Evolutionary conservation across 64 coral and sea anemone species (phyloP).

Genomic region (Astreopora myriophthalma): DNA sequence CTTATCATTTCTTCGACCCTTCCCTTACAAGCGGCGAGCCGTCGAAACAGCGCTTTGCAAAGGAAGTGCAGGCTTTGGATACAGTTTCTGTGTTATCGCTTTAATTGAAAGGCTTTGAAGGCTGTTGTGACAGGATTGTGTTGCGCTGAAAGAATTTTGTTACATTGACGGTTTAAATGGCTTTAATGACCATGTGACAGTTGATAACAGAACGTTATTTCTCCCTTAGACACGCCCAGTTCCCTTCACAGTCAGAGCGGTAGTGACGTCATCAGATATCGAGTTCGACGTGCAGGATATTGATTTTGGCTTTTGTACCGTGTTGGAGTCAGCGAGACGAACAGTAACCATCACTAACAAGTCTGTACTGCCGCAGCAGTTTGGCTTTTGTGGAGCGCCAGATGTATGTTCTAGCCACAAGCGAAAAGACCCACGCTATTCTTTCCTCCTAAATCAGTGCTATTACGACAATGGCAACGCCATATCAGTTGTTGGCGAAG

Average conservation of each 20-base stretch:
- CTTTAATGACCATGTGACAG: background rate
- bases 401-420: slow-evolving; percentile 45
- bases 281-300: slow-evolving; percentile 80
- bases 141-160: background rate
- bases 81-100: background rate
- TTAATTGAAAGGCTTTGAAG: background rate
- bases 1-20: background rate
- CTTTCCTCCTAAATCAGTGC: background rate
- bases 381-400: slow-evolving; percentile 95
- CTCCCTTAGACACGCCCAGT: slow-evolving; percentile 85
- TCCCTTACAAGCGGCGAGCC: background rate
- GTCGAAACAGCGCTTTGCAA: background rate
- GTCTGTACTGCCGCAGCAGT: slow-evolving; percentile 87
- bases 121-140: background rate
- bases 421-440: background rate
- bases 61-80: background rate
- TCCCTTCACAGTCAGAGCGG: slow-evolving; percentile 78
- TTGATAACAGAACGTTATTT: background rate
- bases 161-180: background rate
- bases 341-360: slow-evolving; percentile 90
- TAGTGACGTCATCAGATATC: slow-evolving; percentile 93
- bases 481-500: too few relatives aligned
- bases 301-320: slow-evolving; percentile 95
- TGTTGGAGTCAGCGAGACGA: slow-evolving; percentile 85
- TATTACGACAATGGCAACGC: background rate